Base-by-base conservation (phyloP, 2,113 vertebrate species). In the Orthonyx spaldingii region DNA sequence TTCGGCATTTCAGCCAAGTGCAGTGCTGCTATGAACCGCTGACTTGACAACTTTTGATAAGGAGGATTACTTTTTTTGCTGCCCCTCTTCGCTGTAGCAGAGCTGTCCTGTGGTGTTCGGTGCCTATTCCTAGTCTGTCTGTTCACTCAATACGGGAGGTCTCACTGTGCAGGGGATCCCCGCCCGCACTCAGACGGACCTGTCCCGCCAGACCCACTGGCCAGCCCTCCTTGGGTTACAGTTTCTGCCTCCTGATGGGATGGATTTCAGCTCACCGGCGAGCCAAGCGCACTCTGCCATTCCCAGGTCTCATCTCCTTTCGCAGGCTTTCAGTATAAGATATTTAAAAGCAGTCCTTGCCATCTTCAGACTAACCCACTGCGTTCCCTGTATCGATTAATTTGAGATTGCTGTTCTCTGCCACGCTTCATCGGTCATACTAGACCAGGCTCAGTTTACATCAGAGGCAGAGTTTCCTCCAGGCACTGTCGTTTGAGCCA, bases 61-160 rank as follows among this genome's bases (percentile, higher is more conserved):
- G 10, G 66, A 53, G 59, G 61, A 50, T 91, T 70, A 3, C 32
- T 55, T 56, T 50, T 55, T 70, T 63, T 61, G 42, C 47, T 39
- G 12, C 16, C 59, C 13, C 32, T 53, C 68, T 74, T 4, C 7
- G 33, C 84, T 61, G 63, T 6, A 39, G 61, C 76, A 37, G 59
- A 60, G 37, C 35, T 6, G 5, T 56, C 19, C 77, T 10, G 41
- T 19, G 44, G 49, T 12, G 90, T 63, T n/a, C 5, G 22, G 26
- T 7, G 53, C 3, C 46, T 46, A 0, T 23, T 63, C 46, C 42
- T 5, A 1, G 26, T 3, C n/a, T 4, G 16, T 23, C 68, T 39
- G 26, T 15, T 12, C 41, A 1, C 13, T 3, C 37, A 1, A 26
- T 1, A 1, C 1, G 0, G 53, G 33, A 39, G 50, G 0, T 15